phyloP scores from a whole-genome alignment of 2,888 invertebrate species.

The Hirudinaria manillensis region DNA sequence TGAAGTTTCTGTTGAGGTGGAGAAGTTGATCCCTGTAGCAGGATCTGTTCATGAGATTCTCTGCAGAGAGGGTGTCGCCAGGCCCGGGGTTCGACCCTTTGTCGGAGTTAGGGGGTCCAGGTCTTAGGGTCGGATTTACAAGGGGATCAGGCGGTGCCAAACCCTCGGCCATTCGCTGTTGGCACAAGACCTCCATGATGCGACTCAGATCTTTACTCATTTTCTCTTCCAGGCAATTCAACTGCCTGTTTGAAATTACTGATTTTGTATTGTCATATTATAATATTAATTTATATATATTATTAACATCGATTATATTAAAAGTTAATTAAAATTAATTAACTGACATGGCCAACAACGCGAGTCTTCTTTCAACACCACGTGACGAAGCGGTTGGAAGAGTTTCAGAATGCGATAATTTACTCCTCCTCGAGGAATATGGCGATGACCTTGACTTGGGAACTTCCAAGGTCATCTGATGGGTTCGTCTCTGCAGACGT shows the following conservation, averaged over 20 bases:
- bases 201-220: constrained; percentile 51
- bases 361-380: not conserved
- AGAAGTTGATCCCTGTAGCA: not conserved
- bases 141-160: no score
- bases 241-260: constrained; percentile 41
- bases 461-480: no score
- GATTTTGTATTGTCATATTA: not conserved
- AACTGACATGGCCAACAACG: not conserved
- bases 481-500: no score
- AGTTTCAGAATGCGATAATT: no score
- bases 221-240: constrained; percentile 50
- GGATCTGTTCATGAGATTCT: not conserved
- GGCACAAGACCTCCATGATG: constrained; percentile 48
- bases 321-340: not conserved
- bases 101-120: no score
- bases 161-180: constrained; percentile 15
- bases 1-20: not conserved
- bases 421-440: no score
- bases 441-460: no score
- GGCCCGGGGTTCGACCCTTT: no score
- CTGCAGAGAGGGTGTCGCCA: not conserved
- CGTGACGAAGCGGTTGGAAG: not conserved
- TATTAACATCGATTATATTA: not conserved
- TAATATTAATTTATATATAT: not conserved
- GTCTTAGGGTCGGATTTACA: no score